phyloP scores from a whole-genome alignment of 2,888 invertebrate genomes.

The Lasioglossum leucozonium region DNA sequence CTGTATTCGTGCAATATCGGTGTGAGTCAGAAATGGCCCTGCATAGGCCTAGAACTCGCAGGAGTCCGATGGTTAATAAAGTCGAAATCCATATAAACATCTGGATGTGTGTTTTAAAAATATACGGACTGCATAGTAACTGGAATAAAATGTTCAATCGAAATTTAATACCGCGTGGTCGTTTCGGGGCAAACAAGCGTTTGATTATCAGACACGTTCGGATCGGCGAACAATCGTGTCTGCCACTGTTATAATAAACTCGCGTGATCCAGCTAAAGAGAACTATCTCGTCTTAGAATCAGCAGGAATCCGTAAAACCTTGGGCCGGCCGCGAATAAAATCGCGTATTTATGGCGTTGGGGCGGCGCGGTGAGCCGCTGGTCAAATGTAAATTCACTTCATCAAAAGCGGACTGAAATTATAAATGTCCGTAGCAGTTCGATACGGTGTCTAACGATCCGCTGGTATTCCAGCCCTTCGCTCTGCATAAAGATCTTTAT shows the following conservation, averaged over 20 bases:
- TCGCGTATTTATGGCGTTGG: slow-evolving; percentile 60
- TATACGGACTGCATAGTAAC: neutral
- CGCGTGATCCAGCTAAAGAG: slow-evolving; percentile 24
- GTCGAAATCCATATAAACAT: neutral
- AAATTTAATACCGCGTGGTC: neutral
- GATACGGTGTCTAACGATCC: slow-evolving; percentile 83
- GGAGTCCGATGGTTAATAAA: neutral
- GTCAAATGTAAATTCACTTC: slow-evolving; percentile 79
- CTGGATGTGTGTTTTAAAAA: neutral
- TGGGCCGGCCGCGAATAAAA: slow-evolving; percentile 57
- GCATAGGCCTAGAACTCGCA: no score
- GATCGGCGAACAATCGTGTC: neutral
- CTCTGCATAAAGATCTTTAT: slow-evolving; percentile 77
- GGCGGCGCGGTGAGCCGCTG: slow-evolving; percentile 19
- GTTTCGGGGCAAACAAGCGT: neutral
- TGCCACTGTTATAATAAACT: slow-evolving; percentile 44
- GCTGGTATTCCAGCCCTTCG: slow-evolving; percentile 79
- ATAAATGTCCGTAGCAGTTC: slow-evolving; percentile 77
- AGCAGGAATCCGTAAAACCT: slow-evolving; percentile 50
- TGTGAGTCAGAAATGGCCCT: no score
- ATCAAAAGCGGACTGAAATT: slow-evolving; percentile 75
- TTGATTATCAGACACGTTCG: neutral
- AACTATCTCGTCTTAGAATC: slow-evolving; percentile 59
- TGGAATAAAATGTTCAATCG: neutral
- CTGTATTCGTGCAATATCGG: neutral